Base-by-base conservation (phyloP, 2,797 vertebrate genomes). In the Onychomys torridus region DNA sequence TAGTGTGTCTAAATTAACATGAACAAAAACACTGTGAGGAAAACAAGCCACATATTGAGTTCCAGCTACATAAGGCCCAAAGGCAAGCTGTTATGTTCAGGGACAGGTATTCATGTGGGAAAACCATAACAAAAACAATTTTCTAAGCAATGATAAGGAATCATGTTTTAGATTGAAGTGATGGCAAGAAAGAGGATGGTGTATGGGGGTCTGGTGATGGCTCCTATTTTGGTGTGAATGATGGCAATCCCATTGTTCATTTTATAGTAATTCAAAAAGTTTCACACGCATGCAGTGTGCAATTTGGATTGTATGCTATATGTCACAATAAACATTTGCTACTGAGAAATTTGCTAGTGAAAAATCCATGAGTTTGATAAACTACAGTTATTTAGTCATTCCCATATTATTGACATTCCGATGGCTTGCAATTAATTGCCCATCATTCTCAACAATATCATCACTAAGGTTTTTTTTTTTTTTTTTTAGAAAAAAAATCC, bases 391-490 rank as follows among this genome's bases (percentile, higher is more conserved):
- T 82, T 86, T 94, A 87, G 83, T 90, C 75, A 59, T 79, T 83
- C 49, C 76, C 93, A 59, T 75, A 91, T 83, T 73, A 73, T 55
- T 34, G 76, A 65, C 52, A 40, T 84, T 93, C 93, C 32, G 23
- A 77, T 81, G 63, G 84, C 84, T 92, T 88, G 55, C 90, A 89
- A 19, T 65, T 79, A 89, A 19, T 65, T 79, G 76, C 89, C 89
- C 77, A n/a, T 94, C 43, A 65, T 79, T 91, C 87, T 71, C 77
- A 81, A 81, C 76, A 46, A 73, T 40, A 43, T 40, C 61, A 40
- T 85, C 91, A 65, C 75, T 94, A 87, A 65, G 63, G 59, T 71
- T 93, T 92, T 65, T 71, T 63, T 86, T 27, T 71, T 71, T 93
- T 92, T 65, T 71, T 63, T 86, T 27, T 71, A 10, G 11, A 23